Percentiles rank a stretch among this genome's conserved stretches.
These are phyloP conservation scores for Chalcosyrphus nemorum DNA, from an alignment of 2,888 invertebrate genomes.

Conservation along the genomic window DNA sequence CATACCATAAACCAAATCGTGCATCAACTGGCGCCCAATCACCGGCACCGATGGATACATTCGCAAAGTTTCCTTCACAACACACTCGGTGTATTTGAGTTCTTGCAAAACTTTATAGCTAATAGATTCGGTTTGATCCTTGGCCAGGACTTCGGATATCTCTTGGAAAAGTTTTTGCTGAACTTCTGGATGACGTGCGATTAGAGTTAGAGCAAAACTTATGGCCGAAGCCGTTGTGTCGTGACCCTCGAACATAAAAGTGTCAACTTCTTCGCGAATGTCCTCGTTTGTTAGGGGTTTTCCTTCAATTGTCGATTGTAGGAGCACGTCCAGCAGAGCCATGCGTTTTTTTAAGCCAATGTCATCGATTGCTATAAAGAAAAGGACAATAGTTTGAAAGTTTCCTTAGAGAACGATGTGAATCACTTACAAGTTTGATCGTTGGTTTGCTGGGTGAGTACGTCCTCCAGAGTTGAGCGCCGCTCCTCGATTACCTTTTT, in stretches of 20 bases:
- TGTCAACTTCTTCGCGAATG: slow-evolving; percentile 87
- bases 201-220: slow-evolving; percentile 76
- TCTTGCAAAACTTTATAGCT: slow-evolving; percentile 75
- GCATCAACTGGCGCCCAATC: slow-evolving; percentile 83
- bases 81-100: slow-evolving; percentile 83
- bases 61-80: slow-evolving; percentile 86
- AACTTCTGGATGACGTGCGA: slow-evolving; percentile 77
- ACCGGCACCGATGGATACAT: slow-evolving; percentile 86
- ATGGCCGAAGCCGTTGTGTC: slow-evolving; percentile 79
- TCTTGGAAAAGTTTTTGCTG: slow-evolving; percentile 77
- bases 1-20: slow-evolving; percentile 84
- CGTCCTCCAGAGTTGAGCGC: slow-evolving; percentile 74
- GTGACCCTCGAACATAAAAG: slow-evolving; percentile 86
- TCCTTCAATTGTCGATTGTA: slow-evolving; percentile 84
- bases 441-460: background rate
- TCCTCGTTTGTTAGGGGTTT: slow-evolving; percentile 84
- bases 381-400: background rate
- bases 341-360: slow-evolving; percentile 84
- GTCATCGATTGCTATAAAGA: slow-evolving; percentile 63
- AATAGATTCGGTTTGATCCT: slow-evolving; percentile 73
- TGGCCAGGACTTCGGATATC: slow-evolving; percentile 75
- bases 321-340: slow-evolving; percentile 86
- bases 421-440: slow-evolving; percentile 26
- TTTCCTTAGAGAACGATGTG: slow-evolving; percentile 15
- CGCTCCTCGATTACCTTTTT: slow-evolving; percentile 78